A percentile compares a stretch with the other conserved stretches of the same genome.
These are phyloP conservation scores for Beaufortia kweichowensis DNA, from an alignment of 2,113 vertebrate genomes.

Conservation along the genomic window DNA sequence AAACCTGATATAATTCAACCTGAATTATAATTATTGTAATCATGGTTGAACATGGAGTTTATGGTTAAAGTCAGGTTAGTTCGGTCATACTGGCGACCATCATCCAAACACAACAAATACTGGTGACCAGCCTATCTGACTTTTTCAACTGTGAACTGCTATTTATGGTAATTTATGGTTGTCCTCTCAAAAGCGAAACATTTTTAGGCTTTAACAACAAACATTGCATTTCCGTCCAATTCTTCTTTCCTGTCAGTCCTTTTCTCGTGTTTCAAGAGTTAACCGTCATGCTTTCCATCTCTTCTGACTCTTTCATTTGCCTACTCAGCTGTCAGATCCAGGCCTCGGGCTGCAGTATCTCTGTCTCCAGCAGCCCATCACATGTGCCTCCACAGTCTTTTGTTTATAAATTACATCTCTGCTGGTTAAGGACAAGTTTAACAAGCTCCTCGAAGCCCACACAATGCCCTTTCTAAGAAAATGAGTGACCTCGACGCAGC, in stretches of 20 bases:
- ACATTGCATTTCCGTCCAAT: neutral
- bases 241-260: constrained; percentile 10
- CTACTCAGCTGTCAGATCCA: constrained; percentile 63
- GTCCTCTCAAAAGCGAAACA: neutral
- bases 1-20: too few species aligned
- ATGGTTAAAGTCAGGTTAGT: too few species aligned
- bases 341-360: constrained; percentile 57
- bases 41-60: too few species aligned
- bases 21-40: too few species aligned
- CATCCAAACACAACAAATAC: too few species aligned
- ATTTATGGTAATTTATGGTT: neutral
- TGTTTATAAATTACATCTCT: constrained; percentile 59
- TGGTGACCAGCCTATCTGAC: too few species aligned
- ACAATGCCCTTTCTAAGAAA: constrained; percentile 23
- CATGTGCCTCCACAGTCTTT: constrained; percentile 50
- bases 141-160: neutral
- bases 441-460: constrained; percentile 39
- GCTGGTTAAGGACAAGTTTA: constrained; percentile 46
- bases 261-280: constrained; percentile 35
- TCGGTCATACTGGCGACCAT: too few species aligned
- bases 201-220: neutral
- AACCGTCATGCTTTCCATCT: constrained; percentile 35
- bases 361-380: constrained; percentile 58
- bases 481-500: constrained; percentile 32
- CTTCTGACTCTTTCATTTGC: constrained; percentile 25